Evolutionary conservation across 1,140 invertebrate species (phyloP).

Genomic region (Neodiprion pinetum): DNA sequence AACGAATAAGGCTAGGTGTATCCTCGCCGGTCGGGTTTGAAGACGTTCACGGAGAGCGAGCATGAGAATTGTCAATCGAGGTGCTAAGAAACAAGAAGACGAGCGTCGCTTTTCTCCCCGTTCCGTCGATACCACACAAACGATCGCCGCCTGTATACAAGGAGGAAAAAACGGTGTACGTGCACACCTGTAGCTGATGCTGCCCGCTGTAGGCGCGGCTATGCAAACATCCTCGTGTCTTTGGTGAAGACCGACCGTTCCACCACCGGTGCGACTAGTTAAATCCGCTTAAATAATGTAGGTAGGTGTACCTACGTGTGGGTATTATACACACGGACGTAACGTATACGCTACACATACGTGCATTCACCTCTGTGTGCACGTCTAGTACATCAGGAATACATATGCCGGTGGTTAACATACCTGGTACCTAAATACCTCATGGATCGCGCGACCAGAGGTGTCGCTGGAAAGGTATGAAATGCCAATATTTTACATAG

Average conservation of each 20-base stretch:
- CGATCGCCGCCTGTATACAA: too few species aligned
- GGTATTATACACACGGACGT: constrained; percentile 14
- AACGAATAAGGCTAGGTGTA: too few species aligned
- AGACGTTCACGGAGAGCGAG: constrained; percentile 34
- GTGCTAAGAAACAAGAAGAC: constrained; percentile 45
- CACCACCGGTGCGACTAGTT: not conserved
- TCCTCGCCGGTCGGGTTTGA: not conserved
- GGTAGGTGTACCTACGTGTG: not conserved
- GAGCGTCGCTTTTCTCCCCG: constrained; percentile 29
- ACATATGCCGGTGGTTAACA: constrained; percentile 14
- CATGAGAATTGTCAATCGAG: constrained; percentile 60
- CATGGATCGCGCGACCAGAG: constrained; percentile 21
- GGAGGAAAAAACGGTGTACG: too few species aligned
- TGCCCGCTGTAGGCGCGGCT: constrained; percentile 53
- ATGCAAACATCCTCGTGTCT: constrained; percentile 56
- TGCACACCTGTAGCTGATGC: constrained; percentile 19
- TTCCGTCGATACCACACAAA: not conserved
- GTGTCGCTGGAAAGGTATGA: constrained; percentile 17
- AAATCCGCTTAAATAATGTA: not conserved
- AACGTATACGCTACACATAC: constrained; percentile 13
- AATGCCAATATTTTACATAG: not conserved
- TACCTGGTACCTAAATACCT: constrained; percentile 25
- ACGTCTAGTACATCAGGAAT: not conserved
- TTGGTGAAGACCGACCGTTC: constrained; percentile 32
- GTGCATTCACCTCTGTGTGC: constrained; percentile 27